Conservation (phyloP, 2,888 invertebrate genomes). For the Acanthosepion pharaonis region DNA sequence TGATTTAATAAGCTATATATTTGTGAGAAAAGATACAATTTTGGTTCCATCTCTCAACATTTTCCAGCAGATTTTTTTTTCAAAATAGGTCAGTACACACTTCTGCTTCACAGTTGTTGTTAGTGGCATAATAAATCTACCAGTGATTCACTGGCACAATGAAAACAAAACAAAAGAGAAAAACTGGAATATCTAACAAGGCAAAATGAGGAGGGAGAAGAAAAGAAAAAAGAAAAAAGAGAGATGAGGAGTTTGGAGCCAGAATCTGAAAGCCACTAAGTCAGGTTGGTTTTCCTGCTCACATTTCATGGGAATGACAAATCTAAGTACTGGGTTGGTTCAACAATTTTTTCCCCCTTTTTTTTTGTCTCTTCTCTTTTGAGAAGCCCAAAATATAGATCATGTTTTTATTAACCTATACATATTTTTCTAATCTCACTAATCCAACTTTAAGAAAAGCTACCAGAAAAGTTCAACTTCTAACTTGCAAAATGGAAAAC, state of each 20-base stretch:
- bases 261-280: neutral
- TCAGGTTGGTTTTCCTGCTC: neutral
- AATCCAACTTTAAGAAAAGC: too few relatives aligned
- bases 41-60: too few relatives aligned
- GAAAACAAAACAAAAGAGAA: neutral
- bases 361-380: neutral
- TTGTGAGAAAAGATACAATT: too few relatives aligned
- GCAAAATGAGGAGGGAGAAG: too few relatives aligned
- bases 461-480: too few relatives aligned
- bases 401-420: constrained; percentile 17
- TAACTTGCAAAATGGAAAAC: too few relatives aligned
- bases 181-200: neutral
- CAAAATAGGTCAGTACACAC: neutral
- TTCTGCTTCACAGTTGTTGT: neutral
- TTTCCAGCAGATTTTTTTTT: neutral
- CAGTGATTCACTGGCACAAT: neutral
- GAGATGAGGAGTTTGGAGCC: neutral
- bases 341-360: rapidly evolving
- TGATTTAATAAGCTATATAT: too few relatives aligned
- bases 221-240: neutral
- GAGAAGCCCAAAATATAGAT: neutral
- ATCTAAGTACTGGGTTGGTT: neutral
- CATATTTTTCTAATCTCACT: neutral
- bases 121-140: neutral
- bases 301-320: constrained; percentile 1